Base-by-base conservation (phyloP, 2,888 invertebrate genomes). In the Linyphia triangularis region DNA sequence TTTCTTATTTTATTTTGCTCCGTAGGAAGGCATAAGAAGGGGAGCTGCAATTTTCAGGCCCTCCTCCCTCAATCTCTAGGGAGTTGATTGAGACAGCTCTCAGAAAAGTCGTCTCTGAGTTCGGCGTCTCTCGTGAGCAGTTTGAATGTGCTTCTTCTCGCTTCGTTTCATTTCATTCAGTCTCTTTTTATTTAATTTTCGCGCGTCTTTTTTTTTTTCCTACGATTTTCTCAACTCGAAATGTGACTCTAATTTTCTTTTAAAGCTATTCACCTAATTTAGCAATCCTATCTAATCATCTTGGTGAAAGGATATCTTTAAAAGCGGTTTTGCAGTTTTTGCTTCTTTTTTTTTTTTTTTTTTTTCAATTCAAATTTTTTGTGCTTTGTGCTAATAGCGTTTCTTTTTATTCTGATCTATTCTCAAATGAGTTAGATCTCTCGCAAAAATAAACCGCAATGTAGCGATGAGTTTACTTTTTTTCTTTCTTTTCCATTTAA, bases 31-130 rank as follows among this genome's bases (percentile, higher is more conserved):
- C 33, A 33, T 19, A 72, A 26, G 19, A 65, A 65, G 24, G 28
- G 19, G 26, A 28, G 28, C 5, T 43, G 24, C 7, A n/a, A 37
- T 5, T 72, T 24, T 10, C 13, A 22, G 16, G 10, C 70, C 70
- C 24, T 43, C 43, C 24, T 7, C 40, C 13, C 43, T 19, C 28
- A 19, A 30, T 61, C 78, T 26, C 78, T 10, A 26, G 28, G 37
- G 78, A 78, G 22, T 70, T 59, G 70, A 61, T 70, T 81, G 81
- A 81, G 81, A 81, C 59, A 81, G 37, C 81, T 70, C n/a, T 69
- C 70, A 30, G 59, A 51, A 81, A 81, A 70, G 70, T 59, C 81
- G 61, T 81, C 67, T 69, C 69, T n/a, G 33, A 51, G 26, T 81
- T 79, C 37, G 59, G 70, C 26, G 81, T 70, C 59, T 70, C 70